A percentile compares a stretch with the other conserved stretches of the same genome.
Conservation (phyloP, 2,113 vertebrate species). For the Malaclemys terrapin region DNA sequence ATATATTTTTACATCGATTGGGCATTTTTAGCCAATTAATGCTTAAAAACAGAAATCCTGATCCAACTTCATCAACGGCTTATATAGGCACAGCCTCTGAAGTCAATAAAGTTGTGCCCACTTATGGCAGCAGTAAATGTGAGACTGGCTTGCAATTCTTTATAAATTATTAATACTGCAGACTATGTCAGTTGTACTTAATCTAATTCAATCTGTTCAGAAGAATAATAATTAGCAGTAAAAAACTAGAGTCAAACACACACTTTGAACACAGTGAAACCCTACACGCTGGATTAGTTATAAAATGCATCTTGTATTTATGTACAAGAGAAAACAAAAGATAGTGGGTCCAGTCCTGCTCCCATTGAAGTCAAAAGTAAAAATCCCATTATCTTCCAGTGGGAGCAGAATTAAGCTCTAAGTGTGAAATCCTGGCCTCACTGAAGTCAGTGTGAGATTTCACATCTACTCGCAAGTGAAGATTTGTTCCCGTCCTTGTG, state of each 20-base stretch:
- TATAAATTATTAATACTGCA: neutral
- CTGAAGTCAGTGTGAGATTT: neutral
- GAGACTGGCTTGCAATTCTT: neutral
- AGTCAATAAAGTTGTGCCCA: neutral
- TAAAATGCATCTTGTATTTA: neutral
- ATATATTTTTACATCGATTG: accelerated
- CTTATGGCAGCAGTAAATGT: neutral
- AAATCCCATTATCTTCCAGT: neutral
- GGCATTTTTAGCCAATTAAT: neutral
- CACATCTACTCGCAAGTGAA: neutral
- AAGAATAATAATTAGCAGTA: neutral
- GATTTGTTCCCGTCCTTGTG: accelerated
- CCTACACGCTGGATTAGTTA: neutral
- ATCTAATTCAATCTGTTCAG: neutral
- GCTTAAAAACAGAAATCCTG: neutral
- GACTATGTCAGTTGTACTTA: neutral
- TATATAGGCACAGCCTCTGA: neutral
- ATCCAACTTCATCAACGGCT: neutral
- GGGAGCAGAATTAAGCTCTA: neutral
- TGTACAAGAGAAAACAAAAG: neutral
- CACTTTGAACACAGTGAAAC: neutral
- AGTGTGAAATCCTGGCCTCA: neutral
- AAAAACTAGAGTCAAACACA: neutral
- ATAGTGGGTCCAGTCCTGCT: neutral
- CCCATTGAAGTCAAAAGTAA: neutral